These are phyloP conservation scores for Lonchura striata DNA, from an alignment of 2,113 vertebrate genomes.

Conservation along the genomic window DNA sequence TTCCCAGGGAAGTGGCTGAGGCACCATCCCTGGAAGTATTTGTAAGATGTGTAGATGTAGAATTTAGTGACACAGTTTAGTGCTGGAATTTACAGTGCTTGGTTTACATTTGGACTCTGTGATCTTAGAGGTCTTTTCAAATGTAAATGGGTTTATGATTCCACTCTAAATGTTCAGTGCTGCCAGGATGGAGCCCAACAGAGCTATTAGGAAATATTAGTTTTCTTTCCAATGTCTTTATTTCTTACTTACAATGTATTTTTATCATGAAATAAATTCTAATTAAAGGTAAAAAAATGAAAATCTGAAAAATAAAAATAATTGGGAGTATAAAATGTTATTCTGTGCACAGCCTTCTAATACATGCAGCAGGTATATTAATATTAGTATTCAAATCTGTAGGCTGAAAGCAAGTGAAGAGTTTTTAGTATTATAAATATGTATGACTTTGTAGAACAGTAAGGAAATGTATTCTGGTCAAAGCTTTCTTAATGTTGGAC, in stretches of 20 bases:
- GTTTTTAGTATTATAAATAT: constrained; percentile 77
- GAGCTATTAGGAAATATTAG: neutral
- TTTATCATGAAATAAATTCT: constrained; percentile 2
- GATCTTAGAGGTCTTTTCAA: neutral
- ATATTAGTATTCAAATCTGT: constrained; percentile 69
- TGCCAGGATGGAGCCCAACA: neutral
- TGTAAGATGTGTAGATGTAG: neutral
- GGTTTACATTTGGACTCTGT: neutral
- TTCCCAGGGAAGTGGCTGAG: neutral
- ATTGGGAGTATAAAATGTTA: constrained; percentile 3
- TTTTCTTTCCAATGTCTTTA: neutral
- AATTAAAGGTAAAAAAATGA: constrained; percentile 40
- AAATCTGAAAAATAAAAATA: constrained; percentile 11
- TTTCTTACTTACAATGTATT: neutral
- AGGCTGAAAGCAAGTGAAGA: constrained; percentile 67
- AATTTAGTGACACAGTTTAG: neutral
- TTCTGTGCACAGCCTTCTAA: constrained; percentile 19
- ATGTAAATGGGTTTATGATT: neutral
- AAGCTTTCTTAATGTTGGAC: constrained; percentile 71
- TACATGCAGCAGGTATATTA: constrained; percentile 24
- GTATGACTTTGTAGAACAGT: constrained; percentile 69
- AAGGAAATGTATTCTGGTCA: constrained; percentile 76
- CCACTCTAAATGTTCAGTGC: neutral
- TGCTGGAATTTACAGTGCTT: neutral
- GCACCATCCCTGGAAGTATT: neutral